Evolutionary conservation across 2,888 invertebrate genomes (phyloP), one percentile per base, ranked within the genome.

Genomic region (Melanostoma mellinum): DNA sequence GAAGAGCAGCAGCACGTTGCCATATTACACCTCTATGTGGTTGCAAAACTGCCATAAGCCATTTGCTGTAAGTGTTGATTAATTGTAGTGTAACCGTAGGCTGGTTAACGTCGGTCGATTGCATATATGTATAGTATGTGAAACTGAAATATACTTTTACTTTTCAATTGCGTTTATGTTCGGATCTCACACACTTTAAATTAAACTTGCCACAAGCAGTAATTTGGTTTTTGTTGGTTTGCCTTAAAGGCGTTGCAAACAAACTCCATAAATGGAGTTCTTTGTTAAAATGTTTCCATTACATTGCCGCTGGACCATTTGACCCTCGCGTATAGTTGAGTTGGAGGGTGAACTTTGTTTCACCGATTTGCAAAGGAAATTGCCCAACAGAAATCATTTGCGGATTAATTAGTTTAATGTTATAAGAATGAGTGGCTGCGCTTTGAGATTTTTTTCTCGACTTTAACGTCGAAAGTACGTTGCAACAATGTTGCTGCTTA

Each of bases 21-120:
- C 33, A 50, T 32, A 50, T 6, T 20, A 6, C 5, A 8, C 30
- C 8, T 8, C 33, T 50, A 32, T 30, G 20, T 36, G 56, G n/a
- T 40, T 35, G 35, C 20, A 20, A 20, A 55, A 56, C 6, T 46
- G 32, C 50, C 50, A 40, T 42, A 42, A 55, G 42, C 53, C 35
- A 55, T 50, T 56, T 56, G 55, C 38, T 58, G 4, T 32, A 44
- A 58, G 67, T 73, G 71, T 65, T 80, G 80, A 80, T 80, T 80
- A 75, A 75, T 71, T 80, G 52, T 40, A 53, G 42, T 52, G 69
- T 42, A 65, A 38, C 75, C 69, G 63, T 30, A 38, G 50, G 63
- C 48, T 50, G 44, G 38, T 68, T 52, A 3, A 30, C 10, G 6
- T 40, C 44, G 40, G 6, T 40, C 44, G 40, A 71, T 75, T 80